Evolutionary conservation across 1,140 invertebrate species (phyloP).

Genomic region (Orchestia grillus): DNA sequence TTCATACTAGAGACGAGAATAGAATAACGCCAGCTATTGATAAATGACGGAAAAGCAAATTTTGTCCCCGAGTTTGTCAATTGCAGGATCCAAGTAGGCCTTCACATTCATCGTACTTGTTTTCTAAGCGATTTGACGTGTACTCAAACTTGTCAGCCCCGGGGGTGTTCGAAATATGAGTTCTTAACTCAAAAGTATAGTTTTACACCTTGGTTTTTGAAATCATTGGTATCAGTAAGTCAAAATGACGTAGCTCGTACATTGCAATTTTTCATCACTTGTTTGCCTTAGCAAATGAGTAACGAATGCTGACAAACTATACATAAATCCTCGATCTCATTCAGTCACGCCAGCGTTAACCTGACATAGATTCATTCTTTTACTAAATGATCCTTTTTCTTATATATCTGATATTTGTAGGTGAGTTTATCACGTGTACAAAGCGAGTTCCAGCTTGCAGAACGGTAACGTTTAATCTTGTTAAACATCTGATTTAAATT

Average conservation of each 20-base stretch:
- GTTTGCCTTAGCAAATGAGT: not conserved
- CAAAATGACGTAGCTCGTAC: not conserved
- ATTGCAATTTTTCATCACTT: not conserved
- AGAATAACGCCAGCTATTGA: not conserved
- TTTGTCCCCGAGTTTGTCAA: too few relatives aligned
- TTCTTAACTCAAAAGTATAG: too few relatives aligned
- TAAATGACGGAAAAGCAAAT: too few relatives aligned
- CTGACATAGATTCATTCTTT: not conserved
- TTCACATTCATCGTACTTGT: too few relatives aligned
- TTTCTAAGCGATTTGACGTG: too few relatives aligned
- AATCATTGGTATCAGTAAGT: not conserved
- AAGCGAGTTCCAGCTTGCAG: not conserved
- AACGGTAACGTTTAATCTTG: not conserved
- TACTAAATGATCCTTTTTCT: not conserved
- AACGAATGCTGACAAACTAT: not conserved
- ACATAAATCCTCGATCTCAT: not conserved
- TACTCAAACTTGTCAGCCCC: too few relatives aligned
- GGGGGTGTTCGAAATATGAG: too few relatives aligned
- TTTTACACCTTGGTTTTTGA: too few relatives aligned
- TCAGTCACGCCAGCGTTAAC: not conserved
- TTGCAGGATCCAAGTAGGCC: too few relatives aligned
- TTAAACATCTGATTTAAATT: not conserved
- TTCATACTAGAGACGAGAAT: not conserved
- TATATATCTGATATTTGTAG: not conserved
- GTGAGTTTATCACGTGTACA: not conserved